Base-by-base conservation (phyloP, 1,140 invertebrate species). In the Phthorimaea operculella region DNA sequence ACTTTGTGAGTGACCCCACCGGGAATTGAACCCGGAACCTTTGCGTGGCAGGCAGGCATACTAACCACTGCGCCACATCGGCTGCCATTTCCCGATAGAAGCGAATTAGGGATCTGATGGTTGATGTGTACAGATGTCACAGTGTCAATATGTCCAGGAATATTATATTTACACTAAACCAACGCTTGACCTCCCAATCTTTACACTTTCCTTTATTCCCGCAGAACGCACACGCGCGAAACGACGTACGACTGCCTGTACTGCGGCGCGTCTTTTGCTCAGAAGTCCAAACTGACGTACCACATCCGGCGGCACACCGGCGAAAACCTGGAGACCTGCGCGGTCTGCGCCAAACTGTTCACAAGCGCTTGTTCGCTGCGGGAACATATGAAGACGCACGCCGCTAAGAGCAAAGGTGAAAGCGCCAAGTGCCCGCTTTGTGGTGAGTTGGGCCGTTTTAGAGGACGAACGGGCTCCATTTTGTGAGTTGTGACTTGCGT, bases 241-340 rank as follows among this genome's bases (percentile, higher is more conserved):
- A 80, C 83, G 11, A 80, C 80, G 0, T 86, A 83, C 52, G 75
- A 74, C 8, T 89, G 88, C 56, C 65, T 86, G 11, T 86, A 85
- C 58, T 89, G 88, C 62, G 87, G 87, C 0, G 84, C 87, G 63
- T 85, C 83, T 1, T 89, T 89, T 52, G 77, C 79, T 0, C 84
- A 86, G 64, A 86, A 86, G 42, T 85, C 82, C 0, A 86, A 86
- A 57, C 68, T 86, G 0, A 86, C 79, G 0, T 86, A 86, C 56
- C 84, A 86, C 56, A 77, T 85, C 18, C 62, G 84, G 45, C 82
- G 82, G 63, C 84, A 86, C 51, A 86, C 84, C 5, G 84, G 84
- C 15, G 82, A 86, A 64, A 83, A 86, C 62, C 42, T 86, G 58
- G 84, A 86, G 56, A 83, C 84, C 0, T 86, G 84, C 61, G 57